Percentiles rank a stretch among this genome's conserved stretches.
Conservation (phyloP, 2,888 invertebrate genomes). For the Pollenia amentaria region DNA sequence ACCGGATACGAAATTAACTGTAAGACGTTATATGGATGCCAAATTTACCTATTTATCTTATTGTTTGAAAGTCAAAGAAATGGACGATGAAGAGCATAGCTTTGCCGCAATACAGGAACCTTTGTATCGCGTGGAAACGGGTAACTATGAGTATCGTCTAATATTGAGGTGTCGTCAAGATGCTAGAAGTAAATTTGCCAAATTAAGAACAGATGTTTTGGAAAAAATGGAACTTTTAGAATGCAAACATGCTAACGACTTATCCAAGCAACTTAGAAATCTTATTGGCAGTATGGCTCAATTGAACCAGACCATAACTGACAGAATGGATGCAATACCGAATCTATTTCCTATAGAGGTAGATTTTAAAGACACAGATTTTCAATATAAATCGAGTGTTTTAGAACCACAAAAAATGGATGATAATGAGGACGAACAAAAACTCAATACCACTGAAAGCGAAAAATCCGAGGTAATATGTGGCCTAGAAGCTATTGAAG, state of each 20-base stretch:
- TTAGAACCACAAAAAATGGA: constrained; percentile 82
- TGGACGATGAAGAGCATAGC: constrained; percentile 99
- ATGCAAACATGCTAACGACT: constrained; percentile 98
- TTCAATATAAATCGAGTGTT: constrained; percentile 90
- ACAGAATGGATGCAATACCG: constrained; percentile 90
- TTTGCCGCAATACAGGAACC: constrained; percentile 97
- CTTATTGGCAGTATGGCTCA: constrained; percentile 93
- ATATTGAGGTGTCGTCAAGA: constrained; percentile 98
- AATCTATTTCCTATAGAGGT: constrained; percentile 97
- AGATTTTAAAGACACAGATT: constrained; percentile 95
- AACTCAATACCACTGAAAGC: not conserved
- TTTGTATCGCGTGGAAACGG: constrained; percentile 98
- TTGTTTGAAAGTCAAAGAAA: constrained; percentile 99
- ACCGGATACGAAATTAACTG: constrained; percentile 98
- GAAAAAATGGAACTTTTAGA: constrained; percentile 98
- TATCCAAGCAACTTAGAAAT: constrained; percentile 93
- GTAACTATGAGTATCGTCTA: constrained; percentile 99
- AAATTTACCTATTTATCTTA: constrained; percentile 99
- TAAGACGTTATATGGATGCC: constrained; percentile 98
- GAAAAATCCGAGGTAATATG: constrained; percentile 75
- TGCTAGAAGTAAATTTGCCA: constrained; percentile 93
- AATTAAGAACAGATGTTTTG: constrained; percentile 94
- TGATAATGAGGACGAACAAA: constrained; percentile 79
- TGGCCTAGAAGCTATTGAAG: constrained; percentile 81
- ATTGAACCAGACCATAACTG: constrained; percentile 89